Base-by-base conservation (phyloP, 2,888 invertebrate species). In the Drosophila kuntzei region DNA sequence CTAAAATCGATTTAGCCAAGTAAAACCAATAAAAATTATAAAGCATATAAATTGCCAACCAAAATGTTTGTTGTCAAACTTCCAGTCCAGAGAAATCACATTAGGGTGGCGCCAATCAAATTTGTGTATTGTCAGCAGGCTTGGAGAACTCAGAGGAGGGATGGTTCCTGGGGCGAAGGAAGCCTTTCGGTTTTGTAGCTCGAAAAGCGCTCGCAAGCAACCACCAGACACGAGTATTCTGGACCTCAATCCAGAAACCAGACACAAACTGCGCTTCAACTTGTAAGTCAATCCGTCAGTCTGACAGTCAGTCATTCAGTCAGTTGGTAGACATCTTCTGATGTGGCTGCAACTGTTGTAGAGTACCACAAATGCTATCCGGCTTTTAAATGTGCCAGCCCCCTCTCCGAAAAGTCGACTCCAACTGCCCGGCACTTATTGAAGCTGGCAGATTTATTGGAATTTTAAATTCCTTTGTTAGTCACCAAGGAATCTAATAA, bases 371-470 rank as follows among this genome's bases (percentile, higher is more conserved):
- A 61, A 53, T 62, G 34, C 51, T 60, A 29, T 20, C 4, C 54
- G 37, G 50, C 53, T 57, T 58, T 44, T 58, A 32, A 61, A 71
- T 71, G 61, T 51, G 27, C n/a, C 14, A 8, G 2, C 27, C 37
- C 36, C 29, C 14, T 29, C 1, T 34, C 34, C 20, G 11, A 12
- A 22, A 46, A 14, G 7, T 4, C 41, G n/a, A 46, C 51, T 27
- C 49, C 67, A 43, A 55, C 44, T 66, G 58, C 43, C 55, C 73
- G 63, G 65, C 86, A 85, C 86, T 85, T 79, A 87, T 87, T 85
- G 83, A 77, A 66, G 80, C 70, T 71, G 79, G 74, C 83, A 80
- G 85, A 85, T 85, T 85, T 85, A 85, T 85, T 82, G 82, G 82
- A 85, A 85, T 87, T 85, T 87, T 54, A 85, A 85, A 85, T 82